Percentiles rank a stretch among this genome's conserved stretches.
Evolutionary conservation across 2,113 vertebrate genomes (phyloP).

Genomic region (Craseonycteris thonglongyai): DNA sequence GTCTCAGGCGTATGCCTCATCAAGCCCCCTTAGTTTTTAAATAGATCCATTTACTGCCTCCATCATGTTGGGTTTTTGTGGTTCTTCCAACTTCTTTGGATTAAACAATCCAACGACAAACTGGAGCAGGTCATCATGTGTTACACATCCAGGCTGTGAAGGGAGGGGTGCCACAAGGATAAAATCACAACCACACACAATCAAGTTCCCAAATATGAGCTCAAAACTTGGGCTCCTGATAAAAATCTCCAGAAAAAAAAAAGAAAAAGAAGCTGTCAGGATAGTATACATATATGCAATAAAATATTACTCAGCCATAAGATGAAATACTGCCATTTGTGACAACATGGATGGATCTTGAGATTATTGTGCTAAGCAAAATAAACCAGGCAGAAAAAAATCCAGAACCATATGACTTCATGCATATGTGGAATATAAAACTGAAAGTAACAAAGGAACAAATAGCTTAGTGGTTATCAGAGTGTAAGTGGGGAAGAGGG

Average conservation of each 20-base stretch:
- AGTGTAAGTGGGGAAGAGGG: too few relatives aligned
- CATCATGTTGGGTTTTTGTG: slow-evolving; percentile 19
- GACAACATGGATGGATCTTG: too few relatives aligned
- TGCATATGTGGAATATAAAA: too few relatives aligned
- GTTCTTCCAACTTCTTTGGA: slow-evolving; percentile 55
- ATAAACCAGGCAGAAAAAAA: too few relatives aligned
- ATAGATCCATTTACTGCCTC: slow-evolving; percentile 41
- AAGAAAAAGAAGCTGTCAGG: slow-evolving; percentile 39
- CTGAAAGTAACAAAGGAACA: too few relatives aligned
- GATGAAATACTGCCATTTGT: too few relatives aligned
- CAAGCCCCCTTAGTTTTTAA: slow-evolving; percentile 59
- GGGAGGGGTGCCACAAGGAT: neutral
- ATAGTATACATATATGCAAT: too few relatives aligned
- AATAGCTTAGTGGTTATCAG: too few relatives aligned
- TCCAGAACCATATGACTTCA: too few relatives aligned
- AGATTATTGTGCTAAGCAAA: too few relatives aligned
- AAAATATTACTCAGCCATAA: too few relatives aligned
- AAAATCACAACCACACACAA: neutral
- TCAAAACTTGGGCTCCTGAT: neutral
- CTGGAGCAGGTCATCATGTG: slow-evolving; percentile 21
- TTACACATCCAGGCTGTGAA: slow-evolving; percentile 68
- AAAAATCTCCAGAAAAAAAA: slow-evolving; percentile 15
- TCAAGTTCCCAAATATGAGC: neutral
- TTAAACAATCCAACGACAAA: slow-evolving; percentile 33
- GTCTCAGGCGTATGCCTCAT: slow-evolving; percentile 56